Evolutionary conservation across 1,140 invertebrate species (phyloP).

Genomic region (Trichomalopsis sarcophagae): DNA sequence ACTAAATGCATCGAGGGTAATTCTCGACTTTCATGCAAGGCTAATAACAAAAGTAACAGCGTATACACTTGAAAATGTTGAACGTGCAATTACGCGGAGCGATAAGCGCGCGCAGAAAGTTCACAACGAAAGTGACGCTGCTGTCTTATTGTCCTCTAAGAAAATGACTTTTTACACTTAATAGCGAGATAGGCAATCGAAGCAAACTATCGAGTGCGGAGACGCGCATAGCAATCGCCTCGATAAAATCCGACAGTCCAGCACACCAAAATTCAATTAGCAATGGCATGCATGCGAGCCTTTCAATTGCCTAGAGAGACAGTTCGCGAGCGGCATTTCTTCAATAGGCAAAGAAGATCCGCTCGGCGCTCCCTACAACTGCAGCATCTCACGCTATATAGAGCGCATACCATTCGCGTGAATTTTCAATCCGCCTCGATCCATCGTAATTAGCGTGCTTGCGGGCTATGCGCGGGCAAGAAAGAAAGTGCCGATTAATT

Average conservation of each 20-base stretch:
- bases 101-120: background rate
- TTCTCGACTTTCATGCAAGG: background rate
- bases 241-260: too few relatives aligned
- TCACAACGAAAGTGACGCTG: background rate
- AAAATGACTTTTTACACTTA: too few relatives aligned
- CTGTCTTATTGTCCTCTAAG: background rate
- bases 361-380: background rate
- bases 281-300: too few relatives aligned
- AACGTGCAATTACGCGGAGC: background rate
- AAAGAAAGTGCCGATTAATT: slow-evolving; percentile 42
- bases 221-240: background rate
- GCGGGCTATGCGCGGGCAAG: background rate
- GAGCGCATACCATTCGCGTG: background rate
- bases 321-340: background rate
- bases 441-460: slow-evolving; percentile 12
- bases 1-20: background rate
- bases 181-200: too few relatives aligned
- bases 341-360: background rate
- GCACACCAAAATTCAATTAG: too few relatives aligned
- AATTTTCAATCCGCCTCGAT: slow-evolving; percentile 17
- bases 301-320: background rate
- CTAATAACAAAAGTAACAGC: background rate
- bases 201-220: too few relatives aligned
- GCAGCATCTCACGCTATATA: background rate
- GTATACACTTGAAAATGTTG: background rate